Evolutionary conservation across 1,140 invertebrate genomes (phyloP).

Genomic region (Cheumatopsyche charites): DNA sequence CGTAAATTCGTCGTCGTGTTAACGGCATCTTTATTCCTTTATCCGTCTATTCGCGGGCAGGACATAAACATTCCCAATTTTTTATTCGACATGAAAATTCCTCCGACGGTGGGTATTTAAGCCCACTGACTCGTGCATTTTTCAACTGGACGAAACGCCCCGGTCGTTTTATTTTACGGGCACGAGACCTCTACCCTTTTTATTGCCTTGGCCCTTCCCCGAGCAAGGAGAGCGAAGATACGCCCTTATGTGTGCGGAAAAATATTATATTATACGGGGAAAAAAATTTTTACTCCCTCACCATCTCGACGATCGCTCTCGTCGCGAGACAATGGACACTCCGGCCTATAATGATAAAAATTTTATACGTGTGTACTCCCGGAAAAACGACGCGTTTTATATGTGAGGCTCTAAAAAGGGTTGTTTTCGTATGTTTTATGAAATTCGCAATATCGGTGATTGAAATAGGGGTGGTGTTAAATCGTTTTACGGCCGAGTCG

Average conservation of each 20-base stretch:
- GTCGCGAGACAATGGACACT: too few species aligned
- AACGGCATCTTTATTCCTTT: slow-evolving; percentile 30
- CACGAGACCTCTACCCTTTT: slow-evolving; percentile 13
- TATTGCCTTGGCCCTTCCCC: slow-evolving; percentile 5
- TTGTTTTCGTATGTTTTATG: too few species aligned
- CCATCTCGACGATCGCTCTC: too few species aligned
- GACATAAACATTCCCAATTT: slow-evolving; percentile 26
- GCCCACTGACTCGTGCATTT: slow-evolving; percentile 36
- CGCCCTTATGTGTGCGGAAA: background rate
- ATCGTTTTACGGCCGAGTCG: too few species aligned
- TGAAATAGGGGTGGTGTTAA: too few species aligned
- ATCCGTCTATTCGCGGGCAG: slow-evolving; percentile 4
- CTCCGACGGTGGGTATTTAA: slow-evolving; percentile 19
- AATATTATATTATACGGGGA: background rate
- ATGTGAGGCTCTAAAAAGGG: too few species aligned
- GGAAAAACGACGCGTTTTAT: too few species aligned
- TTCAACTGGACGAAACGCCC: slow-evolving; percentile 33
- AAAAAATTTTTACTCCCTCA: too few species aligned
- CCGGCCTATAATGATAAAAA: too few species aligned
- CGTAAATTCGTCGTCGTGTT: slow-evolving; percentile 3
- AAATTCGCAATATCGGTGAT: too few species aligned
- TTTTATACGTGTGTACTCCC: too few species aligned
- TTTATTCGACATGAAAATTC: slow-evolving; percentile 34
- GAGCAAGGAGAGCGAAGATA: slow-evolving; percentile 21
- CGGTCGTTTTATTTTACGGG: slow-evolving; percentile 30